Conservation (phyloP, 92 coral and sea anemone species). For the Metridium senile region DNA sequence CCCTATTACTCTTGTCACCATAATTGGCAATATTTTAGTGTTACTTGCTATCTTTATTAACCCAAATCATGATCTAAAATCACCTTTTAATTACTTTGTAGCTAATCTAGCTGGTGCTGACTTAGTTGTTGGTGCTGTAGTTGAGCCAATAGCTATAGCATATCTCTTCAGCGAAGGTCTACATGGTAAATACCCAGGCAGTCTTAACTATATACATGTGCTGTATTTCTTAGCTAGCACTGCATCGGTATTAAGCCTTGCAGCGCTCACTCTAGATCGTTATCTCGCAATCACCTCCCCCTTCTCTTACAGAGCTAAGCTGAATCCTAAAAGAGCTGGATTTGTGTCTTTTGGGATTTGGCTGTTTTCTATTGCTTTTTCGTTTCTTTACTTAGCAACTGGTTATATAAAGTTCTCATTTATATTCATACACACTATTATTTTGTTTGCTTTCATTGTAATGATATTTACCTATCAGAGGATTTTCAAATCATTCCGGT, state of each 20-base stretch:
- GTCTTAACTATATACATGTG: constrained; percentile 49
- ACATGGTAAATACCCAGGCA: constrained; percentile 30
- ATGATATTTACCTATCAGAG: constrained; percentile 65
- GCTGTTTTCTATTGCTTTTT: constrained; percentile 69
- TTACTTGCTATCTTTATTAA: constrained; percentile 73
- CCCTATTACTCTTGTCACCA: constrained; percentile 49
- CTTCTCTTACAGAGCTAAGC: constrained; percentile 61
- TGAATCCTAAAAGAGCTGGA: constrained; percentile 73
- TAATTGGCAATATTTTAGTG: constrained; percentile 71
- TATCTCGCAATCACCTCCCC: constrained; percentile 85
- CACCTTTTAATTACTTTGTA: constrained; percentile 76
- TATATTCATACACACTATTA: constrained; percentile 71
- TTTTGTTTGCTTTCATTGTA: constrained; percentile 58
- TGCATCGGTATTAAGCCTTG: constrained; percentile 86
- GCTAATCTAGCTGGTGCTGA: constrained; percentile 81
- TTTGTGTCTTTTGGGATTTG: constrained; percentile 76
- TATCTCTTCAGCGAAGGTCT: constrained; percentile 67
- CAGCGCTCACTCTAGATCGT: constrained; percentile 86
- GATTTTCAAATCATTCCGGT: constrained; percentile 62
- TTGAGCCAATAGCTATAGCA: constrained; percentile 60
- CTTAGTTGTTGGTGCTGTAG: constrained; percentile 65
- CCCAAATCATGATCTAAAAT: constrained; percentile 73
- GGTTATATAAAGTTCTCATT: constrained; percentile 80
- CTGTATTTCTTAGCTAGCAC: constrained; percentile 74
- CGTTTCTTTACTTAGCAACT: constrained; percentile 68